These are phyloP conservation scores for Volucella zonaria DNA, from an alignment of 2,888 invertebrate species.

Conservation along the genomic window DNA sequence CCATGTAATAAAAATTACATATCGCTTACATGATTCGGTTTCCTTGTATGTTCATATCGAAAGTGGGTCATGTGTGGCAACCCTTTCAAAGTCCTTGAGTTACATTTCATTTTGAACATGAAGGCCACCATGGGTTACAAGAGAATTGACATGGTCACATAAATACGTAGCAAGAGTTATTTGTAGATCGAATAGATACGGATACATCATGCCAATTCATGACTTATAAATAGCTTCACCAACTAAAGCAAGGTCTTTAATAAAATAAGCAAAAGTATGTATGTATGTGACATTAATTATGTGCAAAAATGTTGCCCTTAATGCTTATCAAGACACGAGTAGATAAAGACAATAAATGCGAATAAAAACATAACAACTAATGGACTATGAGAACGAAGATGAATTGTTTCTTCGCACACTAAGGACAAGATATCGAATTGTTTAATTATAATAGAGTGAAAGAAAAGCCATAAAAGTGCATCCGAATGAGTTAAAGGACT, in stretches of 20 bases:
- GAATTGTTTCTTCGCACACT: too few relatives aligned
- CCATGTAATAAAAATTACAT: conserved; percentile 7
- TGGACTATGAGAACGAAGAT: too few relatives aligned
- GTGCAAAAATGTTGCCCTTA: too few relatives aligned
- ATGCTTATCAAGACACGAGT: too few relatives aligned
- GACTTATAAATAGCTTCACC: conserved; percentile 18
- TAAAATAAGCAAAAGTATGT: conserved; percentile 6
- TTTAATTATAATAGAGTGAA: too few relatives aligned
- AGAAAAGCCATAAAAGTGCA: too few relatives aligned
- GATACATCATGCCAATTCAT: conserved; percentile 16
- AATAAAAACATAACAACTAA: too few relatives aligned
- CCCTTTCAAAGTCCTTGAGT: conserved; percentile 48
- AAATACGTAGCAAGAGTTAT: neutral
- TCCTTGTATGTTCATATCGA: conserved; percentile 23
- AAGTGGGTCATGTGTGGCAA: conserved; percentile 41
- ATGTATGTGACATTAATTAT: too few relatives aligned
- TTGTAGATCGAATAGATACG: conserved; percentile 13
- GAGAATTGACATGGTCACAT: conserved; percentile 4
- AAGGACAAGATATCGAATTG: too few relatives aligned
- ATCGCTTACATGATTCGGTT: conserved; percentile 15
- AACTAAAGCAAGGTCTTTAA: conserved; percentile 1
- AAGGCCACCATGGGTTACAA: conserved; percentile 30
- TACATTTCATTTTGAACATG: conserved; percentile 39
- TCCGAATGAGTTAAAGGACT: too few relatives aligned
- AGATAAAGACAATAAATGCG: too few relatives aligned